Percentiles rank a stretch among this genome's conserved stretches.
These are phyloP conservation scores for Diachasma alloeum DNA, from an alignment of 1,140 invertebrate species.

Conservation along the genomic window DNA sequence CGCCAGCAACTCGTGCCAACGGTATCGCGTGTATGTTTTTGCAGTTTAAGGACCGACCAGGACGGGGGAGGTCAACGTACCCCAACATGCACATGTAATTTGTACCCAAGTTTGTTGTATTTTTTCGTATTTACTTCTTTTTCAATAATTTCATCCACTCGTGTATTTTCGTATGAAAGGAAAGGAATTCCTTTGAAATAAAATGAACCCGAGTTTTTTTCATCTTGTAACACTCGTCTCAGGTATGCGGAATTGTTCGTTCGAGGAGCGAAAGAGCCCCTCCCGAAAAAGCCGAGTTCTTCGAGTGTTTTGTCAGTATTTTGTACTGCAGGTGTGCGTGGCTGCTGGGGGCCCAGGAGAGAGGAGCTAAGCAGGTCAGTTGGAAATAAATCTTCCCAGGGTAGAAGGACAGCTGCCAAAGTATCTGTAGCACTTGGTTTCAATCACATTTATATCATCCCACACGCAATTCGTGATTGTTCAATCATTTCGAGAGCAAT, in stretches of 20 bases:
- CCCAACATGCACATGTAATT: constrained; percentile 2
- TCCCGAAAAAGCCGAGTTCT: constrained; percentile 22
- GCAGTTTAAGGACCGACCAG: constrained; percentile 51
- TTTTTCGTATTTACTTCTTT: not conserved
- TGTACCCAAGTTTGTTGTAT: not conserved
- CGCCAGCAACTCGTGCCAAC: constrained; percentile 51
- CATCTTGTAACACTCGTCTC: not conserved
- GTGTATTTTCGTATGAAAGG: not conserved
- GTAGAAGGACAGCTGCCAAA: constrained; percentile 50
- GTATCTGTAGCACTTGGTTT: constrained; percentile 19
- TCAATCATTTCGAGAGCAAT: not conserved
- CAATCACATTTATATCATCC: not conserved
- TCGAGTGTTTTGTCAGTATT: not conserved
- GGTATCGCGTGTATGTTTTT: constrained; percentile 63
- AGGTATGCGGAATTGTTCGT: constrained; percentile 16
- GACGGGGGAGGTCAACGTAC: constrained; percentile 49
- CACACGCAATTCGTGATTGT: not conserved
- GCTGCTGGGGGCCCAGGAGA: constrained; percentile 27
- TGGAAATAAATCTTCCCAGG: constrained; percentile 47
- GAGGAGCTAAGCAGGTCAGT: constrained; percentile 51
- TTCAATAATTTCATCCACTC: not conserved
- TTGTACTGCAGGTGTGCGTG: not conserved
- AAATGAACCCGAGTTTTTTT: not conserved
- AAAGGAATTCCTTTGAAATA: not conserved
- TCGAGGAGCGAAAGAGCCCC: constrained; percentile 3